Percentiles rank a stretch among this genome's conserved stretches.
Conservation (phyloP, 2,797 vertebrate genomes). For the Todus mexicanus region DNA sequence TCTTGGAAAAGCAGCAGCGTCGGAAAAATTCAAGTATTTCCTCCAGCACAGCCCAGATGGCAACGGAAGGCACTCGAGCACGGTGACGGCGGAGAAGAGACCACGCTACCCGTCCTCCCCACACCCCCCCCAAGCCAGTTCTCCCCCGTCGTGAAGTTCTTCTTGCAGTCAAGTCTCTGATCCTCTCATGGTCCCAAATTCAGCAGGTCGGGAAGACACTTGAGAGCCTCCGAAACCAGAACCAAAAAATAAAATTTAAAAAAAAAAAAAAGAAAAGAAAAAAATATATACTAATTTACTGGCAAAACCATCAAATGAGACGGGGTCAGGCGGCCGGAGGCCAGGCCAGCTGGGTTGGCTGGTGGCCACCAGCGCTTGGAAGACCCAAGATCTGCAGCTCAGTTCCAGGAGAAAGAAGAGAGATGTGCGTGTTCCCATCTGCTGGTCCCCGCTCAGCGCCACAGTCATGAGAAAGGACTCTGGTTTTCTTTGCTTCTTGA, state of each 20-base stretch:
- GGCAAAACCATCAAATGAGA: neutral
- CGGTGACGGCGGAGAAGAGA: conserved; percentile 55
- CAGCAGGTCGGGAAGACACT: conserved; percentile 27
- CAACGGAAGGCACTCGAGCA: conserved; percentile 77
- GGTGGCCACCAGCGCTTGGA: neutral
- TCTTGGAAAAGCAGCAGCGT: conserved; percentile 70
- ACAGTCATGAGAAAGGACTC: neutral
- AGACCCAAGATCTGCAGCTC: neutral
- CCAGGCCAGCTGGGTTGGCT: neutral
- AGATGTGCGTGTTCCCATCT: conserved; percentile 31
- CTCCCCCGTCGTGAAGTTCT: neutral
- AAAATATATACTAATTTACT: no score
- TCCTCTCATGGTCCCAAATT: neutral
- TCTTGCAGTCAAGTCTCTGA: neutral
- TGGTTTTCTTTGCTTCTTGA: neutral
- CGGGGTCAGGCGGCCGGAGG: neutral
- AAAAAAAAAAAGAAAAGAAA: neutral
- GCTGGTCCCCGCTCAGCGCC: conserved; percentile 20
- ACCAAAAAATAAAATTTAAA: no score
- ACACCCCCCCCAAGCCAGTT: neutral
- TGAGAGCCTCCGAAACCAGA: neutral
- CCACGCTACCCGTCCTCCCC: conserved; percentile 29
- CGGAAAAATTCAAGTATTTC: conserved; percentile 73
- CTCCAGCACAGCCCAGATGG: conserved; percentile 70
- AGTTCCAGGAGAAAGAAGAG: conserved; percentile 46